Conservation (phyloP, 2,888 invertebrate species). For the Pediacus dermestoides region DNA sequence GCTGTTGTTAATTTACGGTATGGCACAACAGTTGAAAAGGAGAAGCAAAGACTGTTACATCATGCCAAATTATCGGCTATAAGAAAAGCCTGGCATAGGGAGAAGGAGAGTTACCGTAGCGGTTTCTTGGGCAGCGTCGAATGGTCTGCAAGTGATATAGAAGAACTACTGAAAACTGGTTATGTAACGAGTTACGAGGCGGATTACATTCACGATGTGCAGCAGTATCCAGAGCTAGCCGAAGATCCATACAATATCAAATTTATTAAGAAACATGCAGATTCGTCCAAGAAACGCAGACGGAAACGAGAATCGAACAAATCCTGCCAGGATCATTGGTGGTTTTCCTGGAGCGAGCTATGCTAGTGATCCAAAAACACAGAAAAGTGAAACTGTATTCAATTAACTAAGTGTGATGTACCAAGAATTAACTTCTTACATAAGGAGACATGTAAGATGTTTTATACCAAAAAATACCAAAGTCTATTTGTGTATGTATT, state of each 20-base stretch:
- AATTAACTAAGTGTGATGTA: conserved; percentile 52
- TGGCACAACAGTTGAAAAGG: conserved; percentile 87
- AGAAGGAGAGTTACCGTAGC: conserved; percentile 77
- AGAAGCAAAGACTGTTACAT: conserved; percentile 82
- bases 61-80: conserved; percentile 86
- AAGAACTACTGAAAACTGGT: conserved; percentile 83
- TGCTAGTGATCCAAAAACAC: conserved; percentile 17
- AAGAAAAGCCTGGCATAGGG: conserved; percentile 89
- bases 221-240: conserved; percentile 85
- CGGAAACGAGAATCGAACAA: conserved; percentile 60
- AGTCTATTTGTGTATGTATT: conserved; percentile 63
- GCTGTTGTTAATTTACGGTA: conserved; percentile 90
- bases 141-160: conserved; percentile 84
- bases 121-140: conserved; percentile 75
- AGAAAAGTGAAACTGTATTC: conserved; percentile 45
- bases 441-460: conserved; percentile 43
- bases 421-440: conserved; percentile 36
- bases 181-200: conserved; percentile 83
- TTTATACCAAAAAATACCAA: conserved; percentile 57
- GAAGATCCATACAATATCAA: conserved; percentile 95
- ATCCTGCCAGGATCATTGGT: conserved; percentile 45
- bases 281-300: conserved; percentile 67
- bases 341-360: conserved; percentile 46
- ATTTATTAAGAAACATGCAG: conserved; percentile 77
- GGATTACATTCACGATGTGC: conserved; percentile 87